These are phyloP conservation scores for Hycleus phaleratus DNA, from an alignment of 1,140 invertebrate species.

Conservation along the genomic window DNA sequence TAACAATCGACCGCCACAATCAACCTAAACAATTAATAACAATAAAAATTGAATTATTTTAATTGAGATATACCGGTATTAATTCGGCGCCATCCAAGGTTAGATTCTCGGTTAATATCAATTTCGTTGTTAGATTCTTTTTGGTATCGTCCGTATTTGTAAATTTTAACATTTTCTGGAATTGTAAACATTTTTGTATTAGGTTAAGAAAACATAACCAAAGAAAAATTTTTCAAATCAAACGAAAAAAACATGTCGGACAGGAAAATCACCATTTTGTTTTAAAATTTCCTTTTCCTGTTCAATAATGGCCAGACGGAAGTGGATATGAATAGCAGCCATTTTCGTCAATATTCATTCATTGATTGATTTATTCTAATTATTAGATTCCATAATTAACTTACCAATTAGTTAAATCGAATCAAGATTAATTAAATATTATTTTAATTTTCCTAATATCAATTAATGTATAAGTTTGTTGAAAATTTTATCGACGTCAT, in stretches of 20 bases:
- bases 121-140: slow-evolving; percentile 19
- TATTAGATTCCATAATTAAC: not conserved
- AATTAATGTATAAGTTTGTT: no score
- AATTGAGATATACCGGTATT: slow-evolving; percentile 26
- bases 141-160: slow-evolving; percentile 17
- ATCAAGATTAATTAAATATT: no score
- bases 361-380: not conserved
- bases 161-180: slow-evolving; percentile 35
- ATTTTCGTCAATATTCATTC: slow-evolving; percentile 25
- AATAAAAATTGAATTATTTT: slow-evolving; percentile 4
- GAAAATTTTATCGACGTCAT: no score
- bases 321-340: slow-evolving; percentile 30
- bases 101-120: slow-evolving; percentile 17
- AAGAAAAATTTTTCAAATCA: slow-evolving; percentile 15
- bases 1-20: slow-evolving; percentile 13
- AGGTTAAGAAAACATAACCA: not conserved
- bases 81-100: slow-evolving; percentile 16
- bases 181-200: slow-evolving; percentile 19
- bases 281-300: slow-evolving; percentile 40
- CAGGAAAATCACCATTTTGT: slow-evolving; percentile 36
- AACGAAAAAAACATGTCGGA: slow-evolving; percentile 13
- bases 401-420: not conserved
- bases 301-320: slow-evolving; percentile 28
- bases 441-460: no score
- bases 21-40: slow-evolving; percentile 22